Evolutionary conservation across 2,888 invertebrate species (phyloP).

Genomic region (Hemithea aestivaria): DNA sequence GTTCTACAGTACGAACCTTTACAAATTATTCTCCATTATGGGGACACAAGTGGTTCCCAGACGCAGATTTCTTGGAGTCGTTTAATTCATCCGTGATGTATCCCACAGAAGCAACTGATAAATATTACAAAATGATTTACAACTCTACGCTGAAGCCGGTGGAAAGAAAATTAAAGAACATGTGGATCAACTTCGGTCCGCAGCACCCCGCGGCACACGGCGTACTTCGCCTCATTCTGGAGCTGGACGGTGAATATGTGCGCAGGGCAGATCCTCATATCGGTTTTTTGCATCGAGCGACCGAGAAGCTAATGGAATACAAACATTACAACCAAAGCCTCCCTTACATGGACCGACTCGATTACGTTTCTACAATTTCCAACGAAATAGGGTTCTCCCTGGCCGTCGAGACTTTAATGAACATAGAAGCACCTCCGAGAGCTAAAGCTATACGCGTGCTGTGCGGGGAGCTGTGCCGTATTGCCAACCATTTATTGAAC

Average conservation of each 20-base stretch:
- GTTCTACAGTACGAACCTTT: conserved; percentile 31
- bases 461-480: conserved; percentile 86
- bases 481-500: conserved; percentile 90
- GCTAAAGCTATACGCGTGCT: conserved; percentile 90
- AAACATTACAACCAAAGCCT: conserved; percentile 92
- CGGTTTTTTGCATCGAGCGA: conserved; percentile 91
- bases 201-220: conserved; percentile 96
- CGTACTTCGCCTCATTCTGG: conserved; percentile 87
- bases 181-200: conserved; percentile 91
- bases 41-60: conserved; percentile 81
- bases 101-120: conserved; percentile 64
- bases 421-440: conserved; percentile 86
- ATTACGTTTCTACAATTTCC: conserved; percentile 91
- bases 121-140: conserved; percentile 54
- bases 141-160: conserved; percentile 54
- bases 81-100: conserved; percentile 79
- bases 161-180: conserved; percentile 82
- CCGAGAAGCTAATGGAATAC: conserved; percentile 93
- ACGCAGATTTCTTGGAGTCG: conserved; percentile 77
- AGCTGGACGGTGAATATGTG: conserved; percentile 91
- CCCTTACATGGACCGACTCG: conserved; percentile 92
- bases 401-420: conserved; percentile 90
- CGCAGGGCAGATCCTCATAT: conserved; percentile 90
- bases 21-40: conserved; percentile 32
- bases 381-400: conserved; percentile 89